Evolutionary conservation across 1,140 invertebrate species (phyloP).

Genomic region (Eueides isabella): DNA sequence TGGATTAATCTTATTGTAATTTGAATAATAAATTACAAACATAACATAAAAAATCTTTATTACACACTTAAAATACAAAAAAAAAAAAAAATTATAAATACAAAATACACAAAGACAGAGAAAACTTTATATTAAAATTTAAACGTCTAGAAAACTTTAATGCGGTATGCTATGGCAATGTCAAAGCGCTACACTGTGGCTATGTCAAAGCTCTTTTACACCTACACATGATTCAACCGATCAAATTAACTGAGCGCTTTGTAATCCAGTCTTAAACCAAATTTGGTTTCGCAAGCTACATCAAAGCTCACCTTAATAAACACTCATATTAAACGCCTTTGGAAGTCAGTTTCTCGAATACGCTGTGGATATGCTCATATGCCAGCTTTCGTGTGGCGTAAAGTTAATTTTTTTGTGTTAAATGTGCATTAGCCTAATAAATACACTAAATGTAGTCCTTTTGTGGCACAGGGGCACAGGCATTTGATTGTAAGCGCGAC

Average conservation of each 20-base stretch:
- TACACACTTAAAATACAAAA: too few relatives aligned
- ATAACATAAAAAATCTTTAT: too few relatives aligned
- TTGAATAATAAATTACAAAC: too few relatives aligned
- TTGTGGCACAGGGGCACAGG: too few relatives aligned
- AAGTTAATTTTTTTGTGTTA: neutral
- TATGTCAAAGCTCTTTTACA: neutral
- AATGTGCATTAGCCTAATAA: too few relatives aligned
- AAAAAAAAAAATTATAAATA: too few relatives aligned
- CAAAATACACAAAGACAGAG: too few relatives aligned
- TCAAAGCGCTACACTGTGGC: neutral
- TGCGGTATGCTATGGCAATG: too few relatives aligned
- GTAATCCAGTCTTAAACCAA: neutral
- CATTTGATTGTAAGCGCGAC: too few relatives aligned
- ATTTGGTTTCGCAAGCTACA: constrained; percentile 4
- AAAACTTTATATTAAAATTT: neutral
- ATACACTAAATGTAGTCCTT: too few relatives aligned
- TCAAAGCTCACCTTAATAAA: neutral
- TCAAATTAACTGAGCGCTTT: neutral
- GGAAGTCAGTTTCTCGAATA: neutral
- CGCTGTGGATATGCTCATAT: neutral
- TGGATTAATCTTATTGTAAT: too few relatives aligned
- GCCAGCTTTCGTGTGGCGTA: neutral
- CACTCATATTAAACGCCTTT: neutral
- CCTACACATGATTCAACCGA: neutral
- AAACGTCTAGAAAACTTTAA: too few relatives aligned